Percentiles rank a stretch among this genome's conserved stretches.
These are phyloP conservation scores for Macrobrachium rosenbergii DNA, from an alignment of 1,140 invertebrate genomes.

Conservation along the genomic window DNA sequence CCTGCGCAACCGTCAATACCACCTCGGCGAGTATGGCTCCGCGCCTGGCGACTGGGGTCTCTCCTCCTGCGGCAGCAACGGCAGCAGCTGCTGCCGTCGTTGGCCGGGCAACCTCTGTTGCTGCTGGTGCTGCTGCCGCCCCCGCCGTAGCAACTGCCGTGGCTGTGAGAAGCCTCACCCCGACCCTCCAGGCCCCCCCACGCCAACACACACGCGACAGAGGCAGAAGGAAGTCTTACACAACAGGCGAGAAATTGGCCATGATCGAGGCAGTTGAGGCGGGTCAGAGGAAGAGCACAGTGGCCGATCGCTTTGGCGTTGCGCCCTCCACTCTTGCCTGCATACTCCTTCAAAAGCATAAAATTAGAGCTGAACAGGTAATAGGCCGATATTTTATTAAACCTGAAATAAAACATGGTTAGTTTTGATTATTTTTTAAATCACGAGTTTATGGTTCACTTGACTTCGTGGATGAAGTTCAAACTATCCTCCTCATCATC, in stretches of 20 bases:
- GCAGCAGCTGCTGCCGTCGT: conserved; percentile 7
- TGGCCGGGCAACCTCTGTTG: conserved; percentile 22
- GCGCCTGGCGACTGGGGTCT: conserved; percentile 17
- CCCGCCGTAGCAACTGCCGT: conserved; percentile 6
- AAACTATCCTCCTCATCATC: too few relatives aligned
- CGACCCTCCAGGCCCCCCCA: conserved; percentile 26
- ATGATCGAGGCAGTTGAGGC: conserved; percentile 65
- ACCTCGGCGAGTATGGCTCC: conserved; percentile 44
- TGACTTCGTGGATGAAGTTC: too few relatives aligned
- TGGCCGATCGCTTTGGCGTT: conserved; percentile 64
- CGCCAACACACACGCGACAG: conserved; percentile 55
- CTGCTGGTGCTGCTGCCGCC: conserved; percentile 15
- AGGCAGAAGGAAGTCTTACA: conserved; percentile 53
- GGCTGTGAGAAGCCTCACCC: background rate
- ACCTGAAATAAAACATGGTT: background rate
- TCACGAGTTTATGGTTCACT: background rate
- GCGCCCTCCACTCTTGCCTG: conserved; percentile 66
- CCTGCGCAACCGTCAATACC: conserved; percentile 54
- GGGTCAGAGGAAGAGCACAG: conserved; percentile 62
- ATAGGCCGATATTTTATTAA: background rate
- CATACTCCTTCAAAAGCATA: conserved; percentile 65
- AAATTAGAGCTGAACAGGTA: conserved; percentile 64
- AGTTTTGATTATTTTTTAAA: background rate
- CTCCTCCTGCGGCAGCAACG: conserved; percentile 1
- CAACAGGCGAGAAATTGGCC: conserved; percentile 62